phyloP scores from a whole-genome alignment of 2,797 vertebrate species.

The Cuculus canorus region DNA sequence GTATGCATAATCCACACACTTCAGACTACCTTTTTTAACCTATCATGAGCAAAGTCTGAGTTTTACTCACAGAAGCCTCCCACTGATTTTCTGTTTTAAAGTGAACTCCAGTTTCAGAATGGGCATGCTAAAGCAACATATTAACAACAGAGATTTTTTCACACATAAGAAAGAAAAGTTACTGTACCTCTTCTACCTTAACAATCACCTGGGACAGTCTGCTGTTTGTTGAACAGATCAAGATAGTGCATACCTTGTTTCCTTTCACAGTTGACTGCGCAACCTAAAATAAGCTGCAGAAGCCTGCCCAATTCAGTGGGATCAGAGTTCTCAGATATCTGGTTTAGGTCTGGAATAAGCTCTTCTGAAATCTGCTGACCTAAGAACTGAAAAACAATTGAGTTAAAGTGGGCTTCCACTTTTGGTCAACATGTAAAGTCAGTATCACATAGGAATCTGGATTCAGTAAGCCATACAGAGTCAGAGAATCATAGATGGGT shows the following conservation, averaged over 20 bases:
- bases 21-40: background rate
- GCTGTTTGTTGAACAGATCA: background rate
- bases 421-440: background rate
- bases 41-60: background rate
- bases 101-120: background rate
- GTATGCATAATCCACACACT: background rate
- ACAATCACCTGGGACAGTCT: background rate
- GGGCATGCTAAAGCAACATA: background rate
- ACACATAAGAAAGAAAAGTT: background rate
- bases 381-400: constrained; percentile 81
- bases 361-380: constrained; percentile 90
- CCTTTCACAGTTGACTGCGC: constrained; percentile 94
- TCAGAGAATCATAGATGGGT: no score
- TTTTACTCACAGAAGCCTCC: background rate
- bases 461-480: background rate
- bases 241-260: constrained; percentile 86
- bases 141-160: background rate
- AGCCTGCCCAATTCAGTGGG: constrained; percentile 88
- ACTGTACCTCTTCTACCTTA: background rate
- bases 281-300: constrained; percentile 94
- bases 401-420: background rate
- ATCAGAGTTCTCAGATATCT: constrained; percentile 86
- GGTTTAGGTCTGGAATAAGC: constrained; percentile 87
- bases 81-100: background rate
- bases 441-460: background rate